Conservation (phyloP, 2,797 vertebrate genomes). For the Onychomys arenicola region DNA sequence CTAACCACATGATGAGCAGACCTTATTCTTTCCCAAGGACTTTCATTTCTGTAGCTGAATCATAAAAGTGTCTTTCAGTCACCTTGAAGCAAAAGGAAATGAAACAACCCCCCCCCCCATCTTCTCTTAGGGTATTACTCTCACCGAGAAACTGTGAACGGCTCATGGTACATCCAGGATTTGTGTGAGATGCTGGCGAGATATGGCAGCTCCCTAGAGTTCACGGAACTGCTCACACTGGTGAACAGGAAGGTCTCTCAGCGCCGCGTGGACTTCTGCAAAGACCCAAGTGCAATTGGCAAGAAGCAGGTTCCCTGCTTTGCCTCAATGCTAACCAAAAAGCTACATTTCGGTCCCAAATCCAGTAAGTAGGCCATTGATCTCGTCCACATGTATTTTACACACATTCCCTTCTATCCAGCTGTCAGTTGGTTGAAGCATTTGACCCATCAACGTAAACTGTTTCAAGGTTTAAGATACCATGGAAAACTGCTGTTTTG, state of each 20-base stretch:
- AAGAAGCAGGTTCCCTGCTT: constrained; percentile 99
- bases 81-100: not conserved
- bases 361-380: constrained; percentile 70
- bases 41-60: not conserved
- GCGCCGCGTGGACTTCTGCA: constrained; percentile 88
- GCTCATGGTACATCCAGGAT: constrained; percentile 99
- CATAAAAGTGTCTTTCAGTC: not conserved
- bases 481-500: not conserved
- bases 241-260: constrained; percentile 96
- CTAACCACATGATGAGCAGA: not conserved
- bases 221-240: constrained; percentile 95
- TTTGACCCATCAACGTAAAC: not conserved
- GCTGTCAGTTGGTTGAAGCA: not conserved
- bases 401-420: not conserved
- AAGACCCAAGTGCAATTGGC: constrained; percentile 88
- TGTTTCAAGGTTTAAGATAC: not conserved
- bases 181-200: constrained; percentile 91
- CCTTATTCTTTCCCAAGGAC: not conserved
- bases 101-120: not conserved
- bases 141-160: constrained; percentile 93
- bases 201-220: constrained; percentile 91
- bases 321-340: constrained; percentile 98
- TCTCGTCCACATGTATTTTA: not conserved
- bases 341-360: constrained; percentile 94
- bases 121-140: constrained; percentile 93